Conservation (phyloP, 2,888 invertebrate genomes). For the Agonopterix subpropinquella region DNA sequence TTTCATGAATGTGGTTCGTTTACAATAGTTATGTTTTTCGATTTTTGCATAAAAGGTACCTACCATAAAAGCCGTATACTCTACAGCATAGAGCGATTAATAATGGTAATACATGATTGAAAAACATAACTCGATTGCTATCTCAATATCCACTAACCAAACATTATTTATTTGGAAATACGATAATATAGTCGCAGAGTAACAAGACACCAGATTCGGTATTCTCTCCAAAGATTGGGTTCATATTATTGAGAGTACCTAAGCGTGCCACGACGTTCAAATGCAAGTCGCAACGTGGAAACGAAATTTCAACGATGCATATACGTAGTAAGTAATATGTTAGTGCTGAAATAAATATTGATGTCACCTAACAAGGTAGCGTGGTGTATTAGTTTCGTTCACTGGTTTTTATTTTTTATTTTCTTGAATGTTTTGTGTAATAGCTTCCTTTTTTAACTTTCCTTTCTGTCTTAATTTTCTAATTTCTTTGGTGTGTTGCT, state of each 20-base stretch:
- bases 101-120: conserved; percentile 33
- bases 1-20: conserved; percentile 32
- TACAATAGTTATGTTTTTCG: conserved; percentile 34
- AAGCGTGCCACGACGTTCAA: conserved; percentile 35
- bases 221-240: conserved; percentile 67
- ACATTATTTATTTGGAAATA: conserved; percentile 58
- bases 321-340: conserved; percentile 55
- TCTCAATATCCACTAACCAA: conserved; percentile 48
- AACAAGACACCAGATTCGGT: conserved; percentile 47
- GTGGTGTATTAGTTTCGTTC: conserved; percentile 64
- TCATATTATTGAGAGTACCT: conserved; percentile 41
- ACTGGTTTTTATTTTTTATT: conserved; percentile 13
- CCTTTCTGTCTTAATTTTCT: conserved; percentile 26
- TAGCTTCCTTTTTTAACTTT: conserved; percentile 41
- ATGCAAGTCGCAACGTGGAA: conserved; percentile 49
- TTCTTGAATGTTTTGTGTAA: conserved; percentile 32
- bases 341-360: conserved; percentile 45
- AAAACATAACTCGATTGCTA: conserved; percentile 34
- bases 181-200: conserved; percentile 52
- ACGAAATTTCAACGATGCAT: conserved; percentile 26
- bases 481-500: conserved; percentile 52
- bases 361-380: conserved; percentile 61
- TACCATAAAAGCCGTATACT: no score
- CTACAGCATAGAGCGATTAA: no score
- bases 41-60: conserved; percentile 23